A percentile compares a stretch with the other conserved stretches of the same genome.
Conservation (phyloP, 2,797 vertebrate genomes). For the Phataginus tricuspis region DNA sequence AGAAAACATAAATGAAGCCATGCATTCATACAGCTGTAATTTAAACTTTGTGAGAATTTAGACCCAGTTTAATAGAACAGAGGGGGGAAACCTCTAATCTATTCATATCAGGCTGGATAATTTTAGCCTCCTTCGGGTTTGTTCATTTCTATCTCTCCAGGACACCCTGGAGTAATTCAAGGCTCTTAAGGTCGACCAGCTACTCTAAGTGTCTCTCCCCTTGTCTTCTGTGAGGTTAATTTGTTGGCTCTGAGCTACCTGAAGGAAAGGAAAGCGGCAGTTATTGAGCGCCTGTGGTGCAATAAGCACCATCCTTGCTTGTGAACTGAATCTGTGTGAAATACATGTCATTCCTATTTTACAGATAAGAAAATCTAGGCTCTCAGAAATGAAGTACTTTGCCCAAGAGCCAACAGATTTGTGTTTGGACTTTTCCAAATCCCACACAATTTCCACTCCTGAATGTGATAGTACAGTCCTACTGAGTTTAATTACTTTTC, state of each 20-base stretch:
- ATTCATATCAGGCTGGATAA: neutral
- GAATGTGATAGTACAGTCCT: neutral
- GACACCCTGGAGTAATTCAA: neutral
- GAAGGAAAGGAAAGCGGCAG: neutral
- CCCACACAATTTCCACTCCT: neutral
- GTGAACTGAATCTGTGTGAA: neutral
- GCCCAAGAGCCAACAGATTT: neutral
- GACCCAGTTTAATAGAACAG: neutral
- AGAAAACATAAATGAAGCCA: neutral
- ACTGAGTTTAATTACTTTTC: neutral
- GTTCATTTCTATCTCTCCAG: neutral
- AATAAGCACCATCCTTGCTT: neutral
- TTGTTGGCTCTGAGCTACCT: neutral
- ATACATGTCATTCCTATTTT: neutral
- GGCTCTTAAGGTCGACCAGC: neutral
- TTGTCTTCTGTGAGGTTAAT: neutral
- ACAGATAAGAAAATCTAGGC: neutral
- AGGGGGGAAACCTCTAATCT: neutral
- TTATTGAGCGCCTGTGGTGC: neutral
- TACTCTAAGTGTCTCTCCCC: neutral
- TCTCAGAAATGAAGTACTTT: neutral
- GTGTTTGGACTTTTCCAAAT: neutral
- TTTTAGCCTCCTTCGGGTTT: neutral
- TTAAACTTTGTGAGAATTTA: slow-evolving; percentile 19
- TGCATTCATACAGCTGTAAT: neutral